These are phyloP conservation scores for Antheraea mylitta DNA, from an alignment of 1,140 invertebrate species.

Conservation along the genomic window DNA sequence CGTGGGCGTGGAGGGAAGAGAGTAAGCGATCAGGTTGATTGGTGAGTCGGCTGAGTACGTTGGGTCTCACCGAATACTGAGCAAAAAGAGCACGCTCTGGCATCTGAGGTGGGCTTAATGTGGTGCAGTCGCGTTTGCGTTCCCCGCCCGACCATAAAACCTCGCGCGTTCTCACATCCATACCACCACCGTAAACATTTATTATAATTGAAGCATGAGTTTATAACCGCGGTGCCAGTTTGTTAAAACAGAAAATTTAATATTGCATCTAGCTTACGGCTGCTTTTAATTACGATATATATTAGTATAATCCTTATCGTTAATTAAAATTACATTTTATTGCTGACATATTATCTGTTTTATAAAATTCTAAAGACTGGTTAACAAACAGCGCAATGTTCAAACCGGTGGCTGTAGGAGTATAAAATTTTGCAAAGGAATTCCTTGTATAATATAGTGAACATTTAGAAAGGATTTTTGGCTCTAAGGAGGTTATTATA, in stretches of 20 bases:
- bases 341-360: no score
- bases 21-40: constrained; percentile 14
- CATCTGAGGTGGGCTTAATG: constrained; percentile 50
- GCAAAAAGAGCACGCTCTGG: constrained; percentile 57
- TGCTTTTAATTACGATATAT: neutral
- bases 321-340: no score
- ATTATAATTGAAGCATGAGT: constrained; percentile 70
- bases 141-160: constrained; percentile 54
- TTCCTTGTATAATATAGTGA: no score
- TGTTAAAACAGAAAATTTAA: constrained; percentile 52
- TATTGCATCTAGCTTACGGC: constrained; percentile 20
- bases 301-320: no score
- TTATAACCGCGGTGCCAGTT: constrained; percentile 51
- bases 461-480: no score
- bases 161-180: constrained; percentile 56
- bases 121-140: constrained; percentile 37
- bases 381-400: no score
- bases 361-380: no score
- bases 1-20: constrained; percentile 3
- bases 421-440: no score
- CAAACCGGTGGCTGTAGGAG: no score
- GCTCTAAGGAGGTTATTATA: no score
- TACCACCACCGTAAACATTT: constrained; percentile 55
- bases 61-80: constrained; percentile 19
- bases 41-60: constrained; percentile 5